These are phyloP conservation scores for Ganaspis brasiliensis DNA, from an alignment of 2,888 invertebrate genomes.

Conservation along the genomic window DNA sequence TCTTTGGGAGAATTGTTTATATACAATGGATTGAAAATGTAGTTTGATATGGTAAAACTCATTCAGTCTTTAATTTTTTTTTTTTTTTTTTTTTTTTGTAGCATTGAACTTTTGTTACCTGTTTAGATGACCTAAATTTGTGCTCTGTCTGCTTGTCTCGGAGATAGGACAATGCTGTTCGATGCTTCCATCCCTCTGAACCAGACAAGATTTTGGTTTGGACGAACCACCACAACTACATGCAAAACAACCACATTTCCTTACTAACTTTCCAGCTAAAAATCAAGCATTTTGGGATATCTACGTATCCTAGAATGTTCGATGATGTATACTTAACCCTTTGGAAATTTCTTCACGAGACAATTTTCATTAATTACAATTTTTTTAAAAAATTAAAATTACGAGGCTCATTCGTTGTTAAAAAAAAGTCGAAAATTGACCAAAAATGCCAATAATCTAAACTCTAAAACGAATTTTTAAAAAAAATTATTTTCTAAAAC, in stretches of 20 bases:
- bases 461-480: too few relatives aligned
- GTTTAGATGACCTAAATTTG: slow-evolving; percentile 75
- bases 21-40: background rate
- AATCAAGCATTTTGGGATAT: slow-evolving; percentile 42
- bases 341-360: background rate
- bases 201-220: slow-evolving; percentile 86
- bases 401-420: too few relatives aligned
- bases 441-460: too few relatives aligned
- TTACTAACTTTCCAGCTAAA: slow-evolving; percentile 67
- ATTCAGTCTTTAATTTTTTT: too few relatives aligned
- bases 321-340: slow-evolving; percentile 24
- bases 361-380: background rate
- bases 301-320: slow-evolving; percentile 32
- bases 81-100: background rate
- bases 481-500: too few relatives aligned
- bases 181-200: slow-evolving; percentile 82
- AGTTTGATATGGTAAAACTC: background rate
- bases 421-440: too few relatives aligned
- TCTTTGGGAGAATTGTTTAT: background rate
- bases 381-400: too few relatives aligned
- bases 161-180: slow-evolving; percentile 82
- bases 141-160: slow-evolving; percentile 81
- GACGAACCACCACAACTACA: slow-evolving; percentile 84
- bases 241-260: slow-evolving; percentile 80
- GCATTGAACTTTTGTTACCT: slow-evolving; percentile 71